Base-by-base conservation (phyloP, 2,888 invertebrate genomes). In the Ophion costatus region DNA sequence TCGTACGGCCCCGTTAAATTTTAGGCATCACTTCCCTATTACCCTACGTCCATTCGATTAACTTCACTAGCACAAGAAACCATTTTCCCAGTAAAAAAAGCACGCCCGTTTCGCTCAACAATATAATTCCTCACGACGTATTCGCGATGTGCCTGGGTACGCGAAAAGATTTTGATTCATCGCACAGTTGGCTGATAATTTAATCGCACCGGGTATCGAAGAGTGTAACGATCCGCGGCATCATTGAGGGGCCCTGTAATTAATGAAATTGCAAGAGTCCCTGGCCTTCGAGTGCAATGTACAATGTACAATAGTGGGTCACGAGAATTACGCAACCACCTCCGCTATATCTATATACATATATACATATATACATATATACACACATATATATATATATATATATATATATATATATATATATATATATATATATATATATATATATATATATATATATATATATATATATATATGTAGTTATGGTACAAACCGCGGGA, bases 251-350 rank as follows among this genome's bases (percentile, higher is more conserved):
- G 38, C 33, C 51, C 64, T 22, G 70, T 80, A 80, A 84, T 84
- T 84, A 84, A 80, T 66, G 61, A 66, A 71, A 61, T 76, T 71
- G 29, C 24, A 67, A 73, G 84, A 84, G 69, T 81, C 70, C 75
- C 63, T 22, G 51, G 51, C 80, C 69, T 10, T 73, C 70, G 69
- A 79, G 70, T 79, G 78, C 64, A 73, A 84, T 64, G 59, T 73
- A 84, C 67, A 78, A 74, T 78, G 59, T 33, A 82, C 64, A 84
- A 70, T 77, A 73, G 57, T 22, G 33, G 63, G 51, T 57, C 67
- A 57, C 45, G 56, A 70, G 75, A 77, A 80, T 57, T 45, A 70
- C 70, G 42, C 33, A 63, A 63, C 59, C 7, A 51, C 20, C 4
- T 20, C 29, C 33, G 20, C 33, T 11, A 33, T 33, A 29, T 1